Evolutionary conservation across 1,140 invertebrate species (phyloP), one percentile per base, ranked within the genome.

Genomic region (Diabrotica undecimpunctata): DNA sequence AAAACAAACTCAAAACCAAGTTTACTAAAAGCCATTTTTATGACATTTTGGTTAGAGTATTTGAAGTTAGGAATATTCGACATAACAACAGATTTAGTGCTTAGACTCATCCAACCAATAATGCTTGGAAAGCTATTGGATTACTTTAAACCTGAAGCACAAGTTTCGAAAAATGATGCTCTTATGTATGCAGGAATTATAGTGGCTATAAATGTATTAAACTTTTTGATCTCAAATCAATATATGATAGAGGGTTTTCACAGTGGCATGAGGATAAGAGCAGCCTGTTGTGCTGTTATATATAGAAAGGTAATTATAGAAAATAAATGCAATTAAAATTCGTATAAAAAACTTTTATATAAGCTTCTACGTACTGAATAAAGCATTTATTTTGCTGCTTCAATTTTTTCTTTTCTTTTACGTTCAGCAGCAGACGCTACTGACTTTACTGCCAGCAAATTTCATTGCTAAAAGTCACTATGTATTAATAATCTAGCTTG

Each of bases 211-310:
- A 85, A 81, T 13, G 80, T 79, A 0, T 62, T 83, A 0, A 83
- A 79, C 58, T 83, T 83, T 0, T 65, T 88, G 2, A 74, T 80
- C 0, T 79, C 83, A 12, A 88, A 89, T 77, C 87, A 87, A 61
- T 81, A 85, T 14, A 82, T 86, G 66, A 81, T 87, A 62, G 77
- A 78, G 11, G 81, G 85, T 7, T 86, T 86, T 62, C 83, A 86
- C 68, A 78, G 83, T 53, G 86, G 86, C 2, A 85, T 86, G 76
- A 82, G 80, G 74, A 81, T 86, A 8, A 78, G 86, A 59, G 82
- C 84, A 3, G 86, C 87, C 0, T 79, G 84, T 5, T 89, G 87
- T 62, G 87, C 87, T 5, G 71, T 90, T n/a, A 81, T 90, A 39
- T 90, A 89, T 71, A 79, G 87, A 70, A 90, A 89, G 76, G 85